A percentile compares a stretch with the other conserved stretches of the same genome.
phyloP scores from a whole-genome alignment of 2,888 invertebrate genomes.

The Monochamus alternatus region DNA sequence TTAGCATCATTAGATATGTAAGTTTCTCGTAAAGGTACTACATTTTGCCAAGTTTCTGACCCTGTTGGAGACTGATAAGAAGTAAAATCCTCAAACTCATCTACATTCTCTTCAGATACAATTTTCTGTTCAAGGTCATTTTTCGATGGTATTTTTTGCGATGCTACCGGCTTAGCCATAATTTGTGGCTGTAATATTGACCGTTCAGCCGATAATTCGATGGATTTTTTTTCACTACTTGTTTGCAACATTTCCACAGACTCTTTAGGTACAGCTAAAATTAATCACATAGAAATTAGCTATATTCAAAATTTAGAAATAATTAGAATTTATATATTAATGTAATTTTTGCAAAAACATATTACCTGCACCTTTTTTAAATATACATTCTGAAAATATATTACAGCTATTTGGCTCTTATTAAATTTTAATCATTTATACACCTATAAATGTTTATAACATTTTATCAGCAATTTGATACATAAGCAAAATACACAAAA shows the following conservation, averaged over 20 bases:
- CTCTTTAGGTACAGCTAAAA: constrained; percentile 37
- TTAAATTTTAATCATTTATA: too few species aligned
- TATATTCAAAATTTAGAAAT: neutral
- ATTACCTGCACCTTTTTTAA: too few species aligned
- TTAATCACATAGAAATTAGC: neutral
- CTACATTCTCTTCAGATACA: constrained; percentile 26
- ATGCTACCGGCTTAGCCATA: neutral
- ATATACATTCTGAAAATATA: neutral
- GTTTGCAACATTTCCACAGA: constrained; percentile 15
- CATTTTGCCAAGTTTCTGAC: constrained; percentile 50
- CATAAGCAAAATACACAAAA: too few species aligned
- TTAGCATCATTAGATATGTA: constrained; percentile 62
- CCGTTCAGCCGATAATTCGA: constrained; percentile 15
- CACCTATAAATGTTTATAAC: too few species aligned
- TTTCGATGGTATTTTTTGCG: constrained; percentile 11
- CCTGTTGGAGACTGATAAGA: constrained; percentile 68
- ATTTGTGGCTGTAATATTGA: constrained; percentile 13
- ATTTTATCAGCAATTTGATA: too few species aligned
- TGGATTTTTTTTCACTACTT: constrained; percentile 16
- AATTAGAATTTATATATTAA: too few species aligned
- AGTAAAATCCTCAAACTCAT: constrained; percentile 71
- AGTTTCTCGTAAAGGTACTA: constrained; percentile 67
- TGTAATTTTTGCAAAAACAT: too few species aligned
- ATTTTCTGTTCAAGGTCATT: constrained; percentile 24
- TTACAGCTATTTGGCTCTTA: too few species aligned